Evolutionary conservation across 2,113 vertebrate species (phyloP), one percentile per base, ranked within the genome.

Genomic region (Cololabis saira): DNA sequence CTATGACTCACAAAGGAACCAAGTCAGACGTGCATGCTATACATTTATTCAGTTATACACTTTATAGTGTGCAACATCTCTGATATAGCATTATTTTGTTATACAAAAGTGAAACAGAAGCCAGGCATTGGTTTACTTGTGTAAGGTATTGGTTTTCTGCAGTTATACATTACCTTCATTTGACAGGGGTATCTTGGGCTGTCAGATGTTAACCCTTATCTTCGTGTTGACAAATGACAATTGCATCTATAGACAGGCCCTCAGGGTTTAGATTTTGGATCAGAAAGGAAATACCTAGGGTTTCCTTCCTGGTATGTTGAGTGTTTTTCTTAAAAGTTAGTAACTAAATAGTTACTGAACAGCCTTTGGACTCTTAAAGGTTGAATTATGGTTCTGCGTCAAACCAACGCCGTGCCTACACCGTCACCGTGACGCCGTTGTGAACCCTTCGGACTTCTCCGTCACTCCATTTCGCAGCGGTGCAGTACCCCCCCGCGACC

Each of bases 261-360:
- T 50, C 1, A 27, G 68, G 53, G 24, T 68, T 78, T 83, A 62
- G 68, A 52, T 67, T 63, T 15, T 40, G 67, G 53, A 63, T 76
- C 24, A 60, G 67, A 11, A 37, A 37, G 33, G 33, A 37, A 37
- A 37, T 37, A 11, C 5, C 3, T 37, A 7, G 33, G 33, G 10
- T 37, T 9, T 37, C 33, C 33, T 37, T 7, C 33, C 10, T 4
- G 33, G 33, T 21, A 41, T 12, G 14, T 17, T 27, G 14, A 44
- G 18, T 60, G 55, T 50, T 55, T 50, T 27, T 64, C 13, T 40
- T 11, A 58, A 21, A 40, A 22, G 42, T 15, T n/a, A n/a, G n/a
- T n/a, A n/a, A n/a, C n/a, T n/a, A n/a, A n/a, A n/a, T n/a, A n/a
- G n/a, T n/a, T 17, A 41, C 15, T 24, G 45, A 55, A 54, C 5